Conservation (phyloP, 2,888 invertebrate genomes). For the Camptogramma bilineatum region DNA sequence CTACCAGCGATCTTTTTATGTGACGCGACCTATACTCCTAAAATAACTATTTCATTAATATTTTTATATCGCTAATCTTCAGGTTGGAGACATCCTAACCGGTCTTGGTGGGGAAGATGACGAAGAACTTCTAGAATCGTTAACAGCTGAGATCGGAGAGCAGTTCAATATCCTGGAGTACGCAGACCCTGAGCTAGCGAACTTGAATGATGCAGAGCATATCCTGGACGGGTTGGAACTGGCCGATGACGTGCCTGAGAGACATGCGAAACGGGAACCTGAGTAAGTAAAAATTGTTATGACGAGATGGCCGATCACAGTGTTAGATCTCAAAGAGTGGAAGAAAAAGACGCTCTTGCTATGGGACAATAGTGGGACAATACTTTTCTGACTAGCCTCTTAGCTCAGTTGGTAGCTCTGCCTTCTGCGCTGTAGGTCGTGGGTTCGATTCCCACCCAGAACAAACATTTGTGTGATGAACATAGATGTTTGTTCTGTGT, state of each 20-base stretch:
- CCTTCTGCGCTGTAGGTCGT: too few relatives aligned
- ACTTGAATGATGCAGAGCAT: slow-evolving; percentile 91
- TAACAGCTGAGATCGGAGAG: slow-evolving; percentile 94
- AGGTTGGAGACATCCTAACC: slow-evolving; percentile 92
- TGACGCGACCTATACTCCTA: too few relatives aligned
- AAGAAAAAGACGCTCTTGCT: too few relatives aligned
- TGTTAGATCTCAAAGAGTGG: too few relatives aligned
- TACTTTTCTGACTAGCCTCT: too few relatives aligned
- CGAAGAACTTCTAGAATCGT: slow-evolving; percentile 90
- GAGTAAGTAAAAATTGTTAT: slow-evolving; percentile 58
- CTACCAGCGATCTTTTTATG: too few relatives aligned
- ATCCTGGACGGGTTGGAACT: slow-evolving; percentile 94
- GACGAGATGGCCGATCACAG: too few relatives aligned
- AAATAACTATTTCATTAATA: background rate
- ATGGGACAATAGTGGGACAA: too few relatives aligned
- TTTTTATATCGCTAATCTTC: background rate
- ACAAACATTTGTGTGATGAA: too few relatives aligned
- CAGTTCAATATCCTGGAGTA: slow-evolving; percentile 98
- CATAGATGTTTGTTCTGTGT: too few relatives aligned
- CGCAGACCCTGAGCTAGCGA: slow-evolving; percentile 96
- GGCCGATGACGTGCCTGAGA: slow-evolving; percentile 90
- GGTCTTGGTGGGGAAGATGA: slow-evolving; percentile 95
- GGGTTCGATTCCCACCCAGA: too few relatives aligned
- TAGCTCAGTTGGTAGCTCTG: too few relatives aligned
- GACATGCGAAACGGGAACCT: slow-evolving; percentile 81